phyloP scores from a whole-genome alignment of 2,113 vertebrate genomes.

The Cheilinus undulatus region DNA sequence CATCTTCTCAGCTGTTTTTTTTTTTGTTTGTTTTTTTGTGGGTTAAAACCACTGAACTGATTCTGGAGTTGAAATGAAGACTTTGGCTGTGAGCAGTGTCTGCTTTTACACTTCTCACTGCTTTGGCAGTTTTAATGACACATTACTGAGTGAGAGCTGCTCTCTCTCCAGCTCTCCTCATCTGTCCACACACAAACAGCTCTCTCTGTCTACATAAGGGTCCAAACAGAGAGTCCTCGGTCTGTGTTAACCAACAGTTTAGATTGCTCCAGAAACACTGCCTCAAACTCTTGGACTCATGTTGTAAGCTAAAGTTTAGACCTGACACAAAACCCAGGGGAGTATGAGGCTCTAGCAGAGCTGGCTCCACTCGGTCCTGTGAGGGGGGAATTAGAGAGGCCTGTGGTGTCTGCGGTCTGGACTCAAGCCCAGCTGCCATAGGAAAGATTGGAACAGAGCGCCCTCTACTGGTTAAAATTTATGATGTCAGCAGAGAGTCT shows the following conservation, averaged over 20 bases:
- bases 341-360: slow-evolving; percentile 42
- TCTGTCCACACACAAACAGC: background rate
- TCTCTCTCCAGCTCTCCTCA: background rate
- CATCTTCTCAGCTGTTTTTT: background rate
- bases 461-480: slow-evolving; percentile 50
- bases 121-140: background rate
- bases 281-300: background rate
- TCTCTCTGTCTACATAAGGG: background rate
- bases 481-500: background rate
- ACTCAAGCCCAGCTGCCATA: background rate
- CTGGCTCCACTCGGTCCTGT: slow-evolving; percentile 55
- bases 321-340: slow-evolving; percentile 13
- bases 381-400: slow-evolving; percentile 6
- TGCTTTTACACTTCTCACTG: background rate
- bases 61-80: slow-evolving; percentile 6
- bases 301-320: slow-evolving; percentile 26
- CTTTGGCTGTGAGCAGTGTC: background rate
- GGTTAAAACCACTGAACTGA: background rate
- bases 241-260: background rate
- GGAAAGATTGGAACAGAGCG: slow-evolving; percentile 22
- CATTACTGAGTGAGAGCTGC: background rate
- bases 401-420: slow-evolving; percentile 51
- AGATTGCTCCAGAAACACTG: background rate
- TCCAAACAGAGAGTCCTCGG: background rate
- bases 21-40: background rate